Conservation (phyloP, 64 coral and sea anemone species). For the Porites lutea region DNA sequence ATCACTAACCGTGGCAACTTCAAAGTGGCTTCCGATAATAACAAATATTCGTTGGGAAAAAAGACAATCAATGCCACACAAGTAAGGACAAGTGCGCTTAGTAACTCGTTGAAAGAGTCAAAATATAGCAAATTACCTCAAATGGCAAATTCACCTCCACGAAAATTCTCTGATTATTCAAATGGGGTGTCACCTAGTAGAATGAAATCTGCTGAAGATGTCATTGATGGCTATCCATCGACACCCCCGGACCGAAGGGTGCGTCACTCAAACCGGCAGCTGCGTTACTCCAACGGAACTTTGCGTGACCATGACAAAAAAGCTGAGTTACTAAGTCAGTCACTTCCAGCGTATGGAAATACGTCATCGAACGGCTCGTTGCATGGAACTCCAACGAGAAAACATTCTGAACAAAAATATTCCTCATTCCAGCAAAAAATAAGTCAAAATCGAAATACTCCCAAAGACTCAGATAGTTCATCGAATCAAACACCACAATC, state of each 20-base stretch:
- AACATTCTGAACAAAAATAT: background rate
- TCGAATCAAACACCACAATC: background rate
- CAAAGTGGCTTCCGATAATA: slow-evolving; percentile 31
- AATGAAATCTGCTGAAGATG: background rate
- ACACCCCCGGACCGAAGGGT: background rate
- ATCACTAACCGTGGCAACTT: slow-evolving; percentile 42
- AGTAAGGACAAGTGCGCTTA: slow-evolving; percentile 77
- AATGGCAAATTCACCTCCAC: background rate
- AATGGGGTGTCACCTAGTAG: background rate
- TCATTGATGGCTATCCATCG: background rate
- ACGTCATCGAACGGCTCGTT: background rate
- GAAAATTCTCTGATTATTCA: background rate
- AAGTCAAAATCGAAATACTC: background rate
- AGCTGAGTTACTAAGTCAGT: slow-evolving; percentile 16
- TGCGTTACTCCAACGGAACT: background rate
- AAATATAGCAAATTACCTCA: slow-evolving; percentile 4
- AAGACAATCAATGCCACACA: slow-evolving; percentile 32
- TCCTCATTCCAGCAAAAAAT: background rate
- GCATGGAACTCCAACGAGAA: background rate
- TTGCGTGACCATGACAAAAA: background rate
- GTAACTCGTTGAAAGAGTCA: slow-evolving; percentile 66
- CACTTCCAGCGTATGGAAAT: slow-evolving; percentile 14
- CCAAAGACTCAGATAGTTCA: background rate
- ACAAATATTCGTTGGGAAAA: background rate
- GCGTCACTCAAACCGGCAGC: background rate